phyloP scores from a whole-genome alignment of 2,797 vertebrate genomes.

The Pseudochromis fuscus region DNA sequence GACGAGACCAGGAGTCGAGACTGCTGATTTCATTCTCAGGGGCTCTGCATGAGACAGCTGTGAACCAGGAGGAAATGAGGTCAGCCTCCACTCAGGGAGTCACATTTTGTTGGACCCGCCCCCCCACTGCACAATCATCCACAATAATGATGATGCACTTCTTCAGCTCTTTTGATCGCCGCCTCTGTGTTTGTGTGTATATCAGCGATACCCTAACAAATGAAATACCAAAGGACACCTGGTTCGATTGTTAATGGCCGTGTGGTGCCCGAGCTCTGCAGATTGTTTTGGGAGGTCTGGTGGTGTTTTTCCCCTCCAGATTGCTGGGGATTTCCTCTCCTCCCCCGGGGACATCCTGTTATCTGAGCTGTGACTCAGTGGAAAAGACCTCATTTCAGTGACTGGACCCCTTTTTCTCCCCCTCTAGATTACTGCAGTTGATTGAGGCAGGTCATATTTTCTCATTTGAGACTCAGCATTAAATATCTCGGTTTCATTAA shows the following conservation, averaged over 20 bases:
- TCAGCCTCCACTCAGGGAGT: slow-evolving; percentile 58
- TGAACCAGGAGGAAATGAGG: slow-evolving; percentile 70
- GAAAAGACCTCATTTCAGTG: slow-evolving; percentile 52
- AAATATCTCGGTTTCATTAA: not conserved
- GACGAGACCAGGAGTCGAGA: slow-evolving; percentile 35
- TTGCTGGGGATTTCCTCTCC: slow-evolving; percentile 74
- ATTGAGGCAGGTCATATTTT: slow-evolving; percentile 28
- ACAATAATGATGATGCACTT: slow-evolving; percentile 24
- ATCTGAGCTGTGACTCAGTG: slow-evolving; percentile 73
- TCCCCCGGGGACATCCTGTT: slow-evolving; percentile 68
- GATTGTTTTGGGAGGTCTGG: slow-evolving; percentile 50
- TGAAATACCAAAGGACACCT: slow-evolving; percentile 13
- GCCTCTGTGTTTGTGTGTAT: not conserved
- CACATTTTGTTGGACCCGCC: slow-evolving; percentile 36
- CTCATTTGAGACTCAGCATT: slow-evolving; percentile 7
- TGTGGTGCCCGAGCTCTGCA: not conserved
- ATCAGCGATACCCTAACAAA: not conserved
- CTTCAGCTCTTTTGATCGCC: slow-evolving; percentile 24
- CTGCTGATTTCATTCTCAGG: slow-evolving; percentile 46
- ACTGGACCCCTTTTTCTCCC: slow-evolving; percentile 30
- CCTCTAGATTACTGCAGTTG: slow-evolving; percentile 21
- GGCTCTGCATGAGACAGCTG: slow-evolving; percentile 56
- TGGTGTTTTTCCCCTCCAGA: slow-evolving; percentile 50
- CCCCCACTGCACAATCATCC: slow-evolving; percentile 16
- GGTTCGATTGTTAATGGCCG: not conserved